A percentile compares a stretch with the other conserved stretches of the same genome.
phyloP scores from a whole-genome alignment of 1,140 invertebrate genomes.

The Drosophila ercepeae region DNA sequence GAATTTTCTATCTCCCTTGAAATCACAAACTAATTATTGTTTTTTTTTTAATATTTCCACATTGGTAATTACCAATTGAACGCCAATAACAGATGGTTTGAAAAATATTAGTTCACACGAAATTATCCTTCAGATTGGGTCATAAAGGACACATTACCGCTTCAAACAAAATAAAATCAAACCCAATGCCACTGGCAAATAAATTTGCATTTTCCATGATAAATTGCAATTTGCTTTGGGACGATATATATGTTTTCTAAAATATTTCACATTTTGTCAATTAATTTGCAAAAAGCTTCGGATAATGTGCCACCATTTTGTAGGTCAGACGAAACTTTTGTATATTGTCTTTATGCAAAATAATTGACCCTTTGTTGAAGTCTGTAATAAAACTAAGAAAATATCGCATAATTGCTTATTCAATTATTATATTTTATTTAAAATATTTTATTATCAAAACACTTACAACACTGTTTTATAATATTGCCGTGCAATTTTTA shows the following conservation, averaged over 20 bases:
- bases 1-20: background rate
- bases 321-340: constrained; percentile 1
- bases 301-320: constrained; percentile 21
- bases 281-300: constrained; percentile 35
- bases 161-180: constrained; percentile 30
- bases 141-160: no score
- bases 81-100: constrained; percentile 14
- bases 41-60: constrained; percentile 23
- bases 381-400: no score
- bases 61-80: constrained; percentile 11
- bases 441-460: no score
- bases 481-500: no score
- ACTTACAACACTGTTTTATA: no score
- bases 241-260: constrained; percentile 22
- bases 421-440: no score
- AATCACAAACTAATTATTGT: background rate
- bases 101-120: constrained; percentile 35
- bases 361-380: background rate
- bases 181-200: constrained; percentile 37
- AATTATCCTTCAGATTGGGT: constrained; percentile 16
- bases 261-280: constrained; percentile 49
- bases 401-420: no score
- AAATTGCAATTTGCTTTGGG: constrained; percentile 21
- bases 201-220: constrained; percentile 47
- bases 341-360: background rate